Conservation (phyloP, 2,888 invertebrate species). For the Pyrrhosoma nymphula region DNA sequence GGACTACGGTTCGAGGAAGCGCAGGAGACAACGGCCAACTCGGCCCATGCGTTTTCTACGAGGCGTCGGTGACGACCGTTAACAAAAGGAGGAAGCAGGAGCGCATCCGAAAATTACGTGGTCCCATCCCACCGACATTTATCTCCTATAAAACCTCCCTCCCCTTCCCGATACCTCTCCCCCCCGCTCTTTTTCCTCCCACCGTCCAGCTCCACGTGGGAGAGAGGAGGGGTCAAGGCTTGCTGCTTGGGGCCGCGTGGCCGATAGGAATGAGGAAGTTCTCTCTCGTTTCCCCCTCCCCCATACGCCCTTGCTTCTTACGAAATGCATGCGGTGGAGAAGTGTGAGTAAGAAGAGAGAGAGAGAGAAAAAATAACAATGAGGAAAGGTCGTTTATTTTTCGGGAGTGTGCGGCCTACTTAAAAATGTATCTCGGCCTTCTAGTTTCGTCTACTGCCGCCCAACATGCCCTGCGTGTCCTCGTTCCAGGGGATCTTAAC, state of each 20-base stretch:
- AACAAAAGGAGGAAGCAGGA: background rate
- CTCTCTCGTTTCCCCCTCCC: background rate
- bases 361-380: background rate
- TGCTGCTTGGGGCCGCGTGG: background rate
- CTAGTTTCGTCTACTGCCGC: background rate
- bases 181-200: no score
- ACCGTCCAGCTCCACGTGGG: conserved; percentile 32
- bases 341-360: background rate
- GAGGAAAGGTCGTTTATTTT: background rate
- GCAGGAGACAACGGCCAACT: background rate
- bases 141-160: background rate
- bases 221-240: conserved; percentile 58
- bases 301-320: background rate
- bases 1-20: background rate
- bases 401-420: background rate
- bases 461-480: background rate
- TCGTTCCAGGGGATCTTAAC: background rate
- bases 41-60: no score
- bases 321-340: conserved; percentile 5
- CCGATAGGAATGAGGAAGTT: conserved; percentile 44
- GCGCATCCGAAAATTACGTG: conserved; percentile 23
- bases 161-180: background rate
- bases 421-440: background rate
- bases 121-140: background rate
- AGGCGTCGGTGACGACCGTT: background rate